phyloP scores from a whole-genome alignment of 1,140 invertebrate species.

The Daktulosphaira vitifoliae region DNA sequence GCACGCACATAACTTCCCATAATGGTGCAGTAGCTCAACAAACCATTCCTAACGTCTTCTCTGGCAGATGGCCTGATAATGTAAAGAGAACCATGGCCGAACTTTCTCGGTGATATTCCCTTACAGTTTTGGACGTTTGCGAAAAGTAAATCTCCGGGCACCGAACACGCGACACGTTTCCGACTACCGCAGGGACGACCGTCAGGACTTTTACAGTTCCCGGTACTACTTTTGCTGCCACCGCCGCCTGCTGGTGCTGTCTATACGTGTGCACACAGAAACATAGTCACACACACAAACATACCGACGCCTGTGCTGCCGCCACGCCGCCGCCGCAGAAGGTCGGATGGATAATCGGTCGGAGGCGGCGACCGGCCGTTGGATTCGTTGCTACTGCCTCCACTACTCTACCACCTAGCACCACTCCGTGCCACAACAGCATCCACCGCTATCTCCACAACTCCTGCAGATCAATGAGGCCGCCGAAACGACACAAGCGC shows the following conservation, averaged over 20 bases:
- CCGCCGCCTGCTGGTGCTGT: not conserved
- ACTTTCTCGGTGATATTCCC: no score
- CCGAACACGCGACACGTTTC: constrained; percentile 2
- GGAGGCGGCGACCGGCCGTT: not conserved
- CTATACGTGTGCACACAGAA: not conserved
- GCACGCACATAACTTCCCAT: no score
- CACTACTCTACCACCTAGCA: not conserved
- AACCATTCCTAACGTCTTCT: no score
- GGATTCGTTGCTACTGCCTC: not conserved
- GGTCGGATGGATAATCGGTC: constrained; percentile 2
- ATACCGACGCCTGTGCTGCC: not conserved
- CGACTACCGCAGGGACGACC: not conserved
- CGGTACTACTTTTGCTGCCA: not conserved
- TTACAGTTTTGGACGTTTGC: no score
- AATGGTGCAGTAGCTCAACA: no score
- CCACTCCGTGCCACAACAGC: not conserved
- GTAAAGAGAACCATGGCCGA: no score
- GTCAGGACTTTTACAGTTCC: no score
- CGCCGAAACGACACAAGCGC: not conserved
- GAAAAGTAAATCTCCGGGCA: not conserved
- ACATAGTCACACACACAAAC: not conserved
- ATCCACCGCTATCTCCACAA: not conserved
- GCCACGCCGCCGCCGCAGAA: not conserved
- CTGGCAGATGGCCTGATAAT: no score
- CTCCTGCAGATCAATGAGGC: not conserved